Base-by-base conservation (phyloP, 1,140 invertebrate genomes). In the Drosophila albomicans region DNA sequence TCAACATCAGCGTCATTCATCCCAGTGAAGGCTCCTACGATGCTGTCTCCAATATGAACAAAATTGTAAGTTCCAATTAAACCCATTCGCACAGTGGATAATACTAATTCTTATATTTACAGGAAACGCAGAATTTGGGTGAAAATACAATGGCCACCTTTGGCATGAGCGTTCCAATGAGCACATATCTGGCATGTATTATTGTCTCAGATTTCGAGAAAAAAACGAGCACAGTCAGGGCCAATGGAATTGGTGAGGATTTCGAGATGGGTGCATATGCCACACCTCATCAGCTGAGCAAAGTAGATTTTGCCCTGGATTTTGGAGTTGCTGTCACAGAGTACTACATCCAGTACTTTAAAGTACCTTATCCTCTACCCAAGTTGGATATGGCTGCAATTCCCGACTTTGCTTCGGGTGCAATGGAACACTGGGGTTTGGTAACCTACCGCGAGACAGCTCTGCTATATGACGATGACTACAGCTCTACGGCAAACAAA, bases 371-470 rank as follows among this genome's bases (percentile, higher is more conserved):
- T 93, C 97, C 98, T 6, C 93, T 98, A 28, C 96, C 97, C 25
- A 98, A 98, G 94, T 93, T 98, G 81, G 97, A 99, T 93, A 96
- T 99, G 95, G 96, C 97, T 70, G 97, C 97, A 10, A 97, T 99
- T 77, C 98, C 98, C 1, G 98, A 99, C 93, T 99, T 99, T 94
- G 95, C 96, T 4, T 97, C 98, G 0, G 97, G 96, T 10, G 98
- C 98, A 0, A 99, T 99, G 96, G 98, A 99, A 93, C 97, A 99
- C 93, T 99, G 98, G 97, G 97, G 97, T 4, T 92, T 97, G 1
- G 95, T 98, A 0, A 97, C 96, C 1, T 97, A 95, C 86, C 94
- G 97, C 61, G 98, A 99, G 94, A 96, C 96, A 0, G 95, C 95
- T 70, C 93, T 99, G 65, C 93, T 99, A 1, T 38, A 10, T 38